Percentiles rank a stretch among this genome's conserved stretches.
These are phyloP conservation scores for Actinostola sp. DNA, from an alignment of 92 coral and sea anemone genomes.

Conservation along the genomic window DNA sequence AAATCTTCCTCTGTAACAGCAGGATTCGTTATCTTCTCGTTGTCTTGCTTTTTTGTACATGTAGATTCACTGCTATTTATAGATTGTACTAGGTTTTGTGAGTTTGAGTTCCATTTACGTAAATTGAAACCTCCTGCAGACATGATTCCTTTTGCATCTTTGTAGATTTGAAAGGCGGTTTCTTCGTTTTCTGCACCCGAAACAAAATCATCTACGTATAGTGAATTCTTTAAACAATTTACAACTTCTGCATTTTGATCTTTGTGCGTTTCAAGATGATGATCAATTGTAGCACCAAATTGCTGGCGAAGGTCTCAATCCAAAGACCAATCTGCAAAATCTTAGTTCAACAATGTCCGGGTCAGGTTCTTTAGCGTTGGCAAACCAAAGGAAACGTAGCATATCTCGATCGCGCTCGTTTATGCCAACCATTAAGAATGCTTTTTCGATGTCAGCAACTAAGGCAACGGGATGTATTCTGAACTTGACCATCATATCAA, in stretches of 20 bases:
- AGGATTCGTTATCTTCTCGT: not conserved
- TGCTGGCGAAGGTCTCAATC: slow-evolving; percentile 33
- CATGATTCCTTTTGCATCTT: slow-evolving; percentile 15
- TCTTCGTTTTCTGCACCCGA: slow-evolving; percentile 25
- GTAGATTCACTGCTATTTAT: slow-evolving; percentile 5
- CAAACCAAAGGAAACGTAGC: slow-evolving; percentile 55
- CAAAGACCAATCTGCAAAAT: slow-evolving; percentile 37
- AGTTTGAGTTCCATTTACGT: slow-evolving; percentile 15
- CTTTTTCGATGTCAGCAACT: slow-evolving; percentile 47
- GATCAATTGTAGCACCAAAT: slow-evolving; percentile 38
- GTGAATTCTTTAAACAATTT: slow-evolving; percentile 20
- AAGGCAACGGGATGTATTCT: slow-evolving; percentile 30
- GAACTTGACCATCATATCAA: slow-evolving; percentile 38
- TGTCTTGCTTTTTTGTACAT: not conserved
- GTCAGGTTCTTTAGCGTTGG: slow-evolving; percentile 32
- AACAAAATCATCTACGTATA: slow-evolving; percentile 50
- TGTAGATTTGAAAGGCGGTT: not conserved
- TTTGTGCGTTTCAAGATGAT: slow-evolving; percentile 28
- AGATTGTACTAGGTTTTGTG: not conserved
- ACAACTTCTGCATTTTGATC: slow-evolving; percentile 30
- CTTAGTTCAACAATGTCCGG: slow-evolving; percentile 34
- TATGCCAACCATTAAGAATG: slow-evolving; percentile 43
- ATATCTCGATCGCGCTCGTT: slow-evolving; percentile 46
- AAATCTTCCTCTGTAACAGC: slow-evolving; percentile 35
- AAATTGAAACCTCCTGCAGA: slow-evolving; percentile 17